These are phyloP conservation scores for Felis chaus DNA, from an alignment of 2,113 vertebrate species.

Conservation along the genomic window DNA sequence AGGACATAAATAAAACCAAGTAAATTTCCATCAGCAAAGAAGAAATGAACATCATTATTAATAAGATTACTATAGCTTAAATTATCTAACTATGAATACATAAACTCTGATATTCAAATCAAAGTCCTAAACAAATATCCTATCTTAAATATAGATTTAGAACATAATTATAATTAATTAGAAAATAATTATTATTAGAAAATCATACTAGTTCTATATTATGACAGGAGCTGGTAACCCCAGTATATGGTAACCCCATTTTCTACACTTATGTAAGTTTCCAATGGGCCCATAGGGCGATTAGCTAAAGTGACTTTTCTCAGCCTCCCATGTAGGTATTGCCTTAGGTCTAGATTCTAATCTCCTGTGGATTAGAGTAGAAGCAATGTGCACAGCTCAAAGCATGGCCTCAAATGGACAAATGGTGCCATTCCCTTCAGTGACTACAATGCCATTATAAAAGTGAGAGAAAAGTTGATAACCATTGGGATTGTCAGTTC, in stretches of 20 bases:
- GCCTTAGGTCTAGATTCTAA: neutral
- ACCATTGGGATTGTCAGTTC: neutral
- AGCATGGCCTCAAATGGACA: neutral
- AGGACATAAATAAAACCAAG: neutral
- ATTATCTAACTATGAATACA: neutral
- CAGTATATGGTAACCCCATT: neutral
- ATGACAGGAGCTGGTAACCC: neutral
- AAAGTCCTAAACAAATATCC: neutral
- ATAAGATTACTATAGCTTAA: neutral
- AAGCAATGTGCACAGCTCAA: neutral
- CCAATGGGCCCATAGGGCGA: accelerated
- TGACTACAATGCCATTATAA: accelerated
- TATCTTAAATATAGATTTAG: neutral
- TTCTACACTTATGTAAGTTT: neutral
- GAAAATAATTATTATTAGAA: neutral
- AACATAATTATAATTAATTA: neutral
- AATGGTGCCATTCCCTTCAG: neutral
- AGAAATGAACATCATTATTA: neutral
- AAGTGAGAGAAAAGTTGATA: neutral
- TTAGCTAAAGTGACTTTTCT: neutral
- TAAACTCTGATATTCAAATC: neutral
- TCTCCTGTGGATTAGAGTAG: no score
- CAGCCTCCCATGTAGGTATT: neutral
- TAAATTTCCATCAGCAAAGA: neutral
- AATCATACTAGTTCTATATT: neutral